Evolutionary conservation across 2,888 invertebrate genomes (phyloP).

Genomic region (Nemurella pictetii): DNA sequence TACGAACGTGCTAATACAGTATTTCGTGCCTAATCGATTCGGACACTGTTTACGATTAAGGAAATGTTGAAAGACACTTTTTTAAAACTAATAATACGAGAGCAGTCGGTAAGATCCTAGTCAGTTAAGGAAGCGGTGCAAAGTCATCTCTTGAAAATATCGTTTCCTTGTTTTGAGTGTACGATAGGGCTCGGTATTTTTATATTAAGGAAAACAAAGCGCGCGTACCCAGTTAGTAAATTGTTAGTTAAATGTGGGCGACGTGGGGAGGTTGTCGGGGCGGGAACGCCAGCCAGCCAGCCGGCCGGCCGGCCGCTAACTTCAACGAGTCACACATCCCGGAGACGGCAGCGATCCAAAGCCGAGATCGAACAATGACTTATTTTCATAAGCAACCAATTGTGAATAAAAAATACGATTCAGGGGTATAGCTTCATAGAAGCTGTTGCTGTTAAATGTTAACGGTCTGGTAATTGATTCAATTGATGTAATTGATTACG

Average conservation of each 20-base stretch:
- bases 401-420: background rate
- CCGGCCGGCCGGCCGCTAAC: no score
- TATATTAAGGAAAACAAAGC: conserved; percentile 33
- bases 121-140: background rate
- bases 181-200: conserved; percentile 41
- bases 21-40: background rate
- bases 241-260: background rate
- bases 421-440: background rate
- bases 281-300: no score
- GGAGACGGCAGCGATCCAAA: no score
- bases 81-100: background rate
- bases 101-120: background rate
- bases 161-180: conserved; percentile 31
- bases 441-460: background rate
- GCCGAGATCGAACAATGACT: background rate
- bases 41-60: background rate
- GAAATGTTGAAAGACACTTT: background rate
- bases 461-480: background rate
- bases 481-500: background rate
- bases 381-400: background rate
- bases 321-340: no score
- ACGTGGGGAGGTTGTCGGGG: no score
- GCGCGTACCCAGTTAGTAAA: background rate
- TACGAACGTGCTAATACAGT: background rate
- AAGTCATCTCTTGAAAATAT: background rate